Conservation (phyloP, 2,797 vertebrate species). For the Streptopelia turtur region DNA sequence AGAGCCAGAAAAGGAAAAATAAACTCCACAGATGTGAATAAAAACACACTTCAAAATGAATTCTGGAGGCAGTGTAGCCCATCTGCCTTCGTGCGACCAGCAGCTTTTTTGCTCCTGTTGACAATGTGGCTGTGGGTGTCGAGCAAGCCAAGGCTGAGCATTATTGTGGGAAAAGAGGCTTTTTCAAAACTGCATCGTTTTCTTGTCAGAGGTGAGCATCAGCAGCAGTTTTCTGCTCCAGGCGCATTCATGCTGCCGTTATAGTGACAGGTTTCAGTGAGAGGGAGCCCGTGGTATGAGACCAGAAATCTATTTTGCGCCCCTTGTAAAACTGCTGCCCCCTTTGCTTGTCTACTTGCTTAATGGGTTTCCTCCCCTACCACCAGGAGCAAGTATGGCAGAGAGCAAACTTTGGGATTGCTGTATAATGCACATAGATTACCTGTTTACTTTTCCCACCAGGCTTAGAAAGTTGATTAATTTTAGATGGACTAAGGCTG, state of each 20-base stretch:
- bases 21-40: neutral
- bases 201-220: neutral
- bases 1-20: conserved; percentile 5
- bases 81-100: fast-evolving
- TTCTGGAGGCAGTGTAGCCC: neutral
- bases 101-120: neutral
- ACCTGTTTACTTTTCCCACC: conserved; percentile 39
- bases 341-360: neutral
- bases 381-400: neutral
- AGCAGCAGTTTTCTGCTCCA: neutral
- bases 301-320: neutral
- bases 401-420: neutral
- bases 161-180: neutral
- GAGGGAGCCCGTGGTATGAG: neutral
- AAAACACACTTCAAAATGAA: neutral
- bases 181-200: neutral
- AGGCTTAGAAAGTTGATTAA: conserved; percentile 44
- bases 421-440: neutral
- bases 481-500: conserved; percentile 28
- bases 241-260: neutral
- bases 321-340: neutral
- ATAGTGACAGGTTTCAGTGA: neutral
- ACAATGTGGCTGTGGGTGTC: fast-evolving
- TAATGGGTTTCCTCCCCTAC: neutral
- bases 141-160: neutral